phyloP scores from a whole-genome alignment of 2,888 invertebrate genomes.

The Tetranychus piercei region DNA sequence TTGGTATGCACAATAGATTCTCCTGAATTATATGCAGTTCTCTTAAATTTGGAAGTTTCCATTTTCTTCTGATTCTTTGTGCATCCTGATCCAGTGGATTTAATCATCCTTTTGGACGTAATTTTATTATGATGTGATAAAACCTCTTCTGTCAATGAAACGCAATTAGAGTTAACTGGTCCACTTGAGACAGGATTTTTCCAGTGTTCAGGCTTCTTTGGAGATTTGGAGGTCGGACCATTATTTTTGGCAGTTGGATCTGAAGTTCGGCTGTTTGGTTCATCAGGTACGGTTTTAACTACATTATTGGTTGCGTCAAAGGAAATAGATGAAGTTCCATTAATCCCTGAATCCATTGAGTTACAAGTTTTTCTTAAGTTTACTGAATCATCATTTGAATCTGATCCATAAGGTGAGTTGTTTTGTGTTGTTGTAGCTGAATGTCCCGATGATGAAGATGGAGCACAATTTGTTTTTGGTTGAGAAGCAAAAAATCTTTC shows the following conservation, averaged over 20 bases:
- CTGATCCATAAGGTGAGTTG: slow-evolving; percentile 2
- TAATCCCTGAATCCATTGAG: slow-evolving; percentile 6
- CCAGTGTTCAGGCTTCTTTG: not conserved
- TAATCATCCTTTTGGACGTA: not conserved
- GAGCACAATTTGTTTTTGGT: slow-evolving; percentile 11
- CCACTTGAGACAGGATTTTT: not conserved
- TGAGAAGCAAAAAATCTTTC: slow-evolving; percentile 38
- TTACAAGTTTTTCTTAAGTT: slow-evolving; percentile 2
- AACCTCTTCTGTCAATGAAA: slow-evolving; percentile 1
- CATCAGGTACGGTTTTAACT: not conserved
- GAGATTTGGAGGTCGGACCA: not conserved
- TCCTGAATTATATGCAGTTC: not conserved
- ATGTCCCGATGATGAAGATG: slow-evolving; percentile 10
- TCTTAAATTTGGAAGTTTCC: slow-evolving; percentile 1
- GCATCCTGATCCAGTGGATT: not conserved
- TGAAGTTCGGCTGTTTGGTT: not conserved
- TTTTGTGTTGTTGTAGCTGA: not conserved
- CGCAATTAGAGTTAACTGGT: slow-evolving; percentile 4
- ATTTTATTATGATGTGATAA: slow-evolving; percentile 6
- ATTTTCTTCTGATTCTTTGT: slow-evolving; percentile 3
- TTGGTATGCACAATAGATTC: not conserved
- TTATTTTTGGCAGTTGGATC: not conserved
- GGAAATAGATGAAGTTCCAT: not conserved
- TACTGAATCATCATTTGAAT: slow-evolving; percentile 5
- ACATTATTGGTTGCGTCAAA: not conserved